Base-by-base conservation (phyloP, 1,140 invertebrate species). In the Caenorhabditis brenneri region DNA sequence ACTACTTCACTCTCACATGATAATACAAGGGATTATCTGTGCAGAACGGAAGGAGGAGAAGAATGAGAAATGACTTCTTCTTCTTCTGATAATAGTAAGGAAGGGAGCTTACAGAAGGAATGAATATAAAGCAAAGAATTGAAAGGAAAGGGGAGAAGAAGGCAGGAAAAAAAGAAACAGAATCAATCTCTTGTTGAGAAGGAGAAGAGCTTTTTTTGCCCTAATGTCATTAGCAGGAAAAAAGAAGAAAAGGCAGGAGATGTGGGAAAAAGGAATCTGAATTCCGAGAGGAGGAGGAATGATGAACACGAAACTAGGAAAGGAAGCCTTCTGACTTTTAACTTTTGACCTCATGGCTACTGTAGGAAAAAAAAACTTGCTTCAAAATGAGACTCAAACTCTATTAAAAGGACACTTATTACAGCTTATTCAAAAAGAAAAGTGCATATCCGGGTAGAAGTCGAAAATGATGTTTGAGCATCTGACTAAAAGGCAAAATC, bases 151-250 rank as follows among this genome's bases (percentile, higher is more conserved):
- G 49, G 19, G 49, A 5, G 22, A 42, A 42, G 12, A 42, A 6
- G 39, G 39, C n/a, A n/a, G n/a, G n/a, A n/a, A n/a, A n/a, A 65
- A 36, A 24, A 65, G 24, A 33, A 22, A 36, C 53, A 58, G n/a
- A n/a, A n/a, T 29, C 22, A n/a, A n/a, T 22, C 10, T n/a, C n/a
- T 65, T 36, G 58, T 65, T 65, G 58, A 65, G 16, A 24, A 33
- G 31, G n/a, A n/a, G n/a, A n/a, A 36, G 65, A 74, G 36, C 65
- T 74, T 39, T 74, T 74, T 74, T 42, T 74, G 36, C 36, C 33
- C 65, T 74, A 74, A 74, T 74, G 65, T 42, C 65, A 74, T 74
- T 74, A 74, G 65, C 65, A 74, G 27, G 65, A 74, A 39, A 74
- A 74, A 42, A 36, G 24, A 42, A n/a, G 33, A 74, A 74, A 29